Evolutionary conservation across 2,888 invertebrate genomes (phyloP).

Genomic region (Bellardia pandia): DNA sequence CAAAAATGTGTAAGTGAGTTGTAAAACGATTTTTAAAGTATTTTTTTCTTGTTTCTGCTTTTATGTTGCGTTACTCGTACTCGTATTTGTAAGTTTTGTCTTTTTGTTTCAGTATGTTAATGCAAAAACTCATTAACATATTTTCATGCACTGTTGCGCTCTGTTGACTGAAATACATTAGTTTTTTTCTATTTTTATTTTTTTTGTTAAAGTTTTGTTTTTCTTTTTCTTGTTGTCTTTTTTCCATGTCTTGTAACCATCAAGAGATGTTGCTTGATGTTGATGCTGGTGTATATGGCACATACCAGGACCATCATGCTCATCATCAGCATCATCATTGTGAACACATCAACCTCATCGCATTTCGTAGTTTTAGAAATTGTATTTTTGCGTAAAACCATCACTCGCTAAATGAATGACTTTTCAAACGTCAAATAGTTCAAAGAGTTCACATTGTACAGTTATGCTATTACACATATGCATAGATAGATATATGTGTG

Average conservation of each 20-base stretch:
- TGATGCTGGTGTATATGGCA: slow-evolving; percentile 45
- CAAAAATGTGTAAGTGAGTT: slow-evolving; percentile 56
- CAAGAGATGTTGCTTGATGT: slow-evolving; percentile 45
- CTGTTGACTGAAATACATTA: slow-evolving; percentile 69
- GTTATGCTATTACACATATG: not conserved
- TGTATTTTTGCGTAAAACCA: slow-evolving; percentile 57
- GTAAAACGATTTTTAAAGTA: slow-evolving; percentile 58
- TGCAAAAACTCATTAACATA: slow-evolving; percentile 75
- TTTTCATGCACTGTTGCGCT: slow-evolving; percentile 72
- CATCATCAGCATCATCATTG: slow-evolving; percentile 10
- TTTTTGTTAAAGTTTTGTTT: not conserved
- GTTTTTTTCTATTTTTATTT: slow-evolving; percentile 55
- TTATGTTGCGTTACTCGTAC: slow-evolving; percentile 46
- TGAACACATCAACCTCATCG: slow-evolving; percentile 35
- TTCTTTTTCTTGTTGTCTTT: slow-evolving; percentile 13
- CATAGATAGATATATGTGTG: not conserved
- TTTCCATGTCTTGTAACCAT: slow-evolving; percentile 31
- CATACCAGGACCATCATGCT: slow-evolving; percentile 22
- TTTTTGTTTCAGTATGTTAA: slow-evolving; percentile 52
- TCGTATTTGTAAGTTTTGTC: slow-evolving; percentile 47
- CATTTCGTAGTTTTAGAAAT: slow-evolving; percentile 54
- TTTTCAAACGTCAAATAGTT: slow-evolving; percentile 71
- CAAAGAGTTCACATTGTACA: slow-evolving; percentile 55
- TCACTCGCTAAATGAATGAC: slow-evolving; percentile 67
- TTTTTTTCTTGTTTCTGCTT: slow-evolving; percentile 30